Percentiles rank a stretch among this genome's conserved stretches.
Conservation (phyloP, 2,888 invertebrate genomes). For the Polylopha cassiicola region DNA sequence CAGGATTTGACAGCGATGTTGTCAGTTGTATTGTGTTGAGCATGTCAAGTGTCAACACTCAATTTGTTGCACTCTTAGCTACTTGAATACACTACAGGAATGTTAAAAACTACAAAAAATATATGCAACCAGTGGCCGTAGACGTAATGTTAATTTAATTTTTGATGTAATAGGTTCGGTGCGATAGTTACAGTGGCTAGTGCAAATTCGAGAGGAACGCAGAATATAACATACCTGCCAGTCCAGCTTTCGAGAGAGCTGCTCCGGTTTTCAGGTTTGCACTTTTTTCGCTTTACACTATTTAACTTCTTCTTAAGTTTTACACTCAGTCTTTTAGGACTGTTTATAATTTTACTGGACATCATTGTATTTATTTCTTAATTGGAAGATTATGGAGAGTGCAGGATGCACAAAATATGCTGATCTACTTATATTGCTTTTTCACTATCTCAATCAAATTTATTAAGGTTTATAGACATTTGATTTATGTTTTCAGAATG, state of each 20-base stretch:
- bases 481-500: slow-evolving; percentile 11
- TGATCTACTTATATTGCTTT: no score
- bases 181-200: neutral
- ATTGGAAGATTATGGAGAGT: neutral
- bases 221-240: slow-evolving; percentile 51
- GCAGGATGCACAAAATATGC: no score
- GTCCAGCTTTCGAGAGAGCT: slow-evolving; percentile 66
- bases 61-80: no score
- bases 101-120: no score
- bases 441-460: no score
- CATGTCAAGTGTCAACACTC: no score
- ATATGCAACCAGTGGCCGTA: no score
- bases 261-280: slow-evolving; percentile 64
- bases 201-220: neutral
- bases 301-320: slow-evolving; percentile 64
- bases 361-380: slow-evolving; percentile 33
- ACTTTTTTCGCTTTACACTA: slow-evolving; percentile 62
- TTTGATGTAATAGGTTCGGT: no score
- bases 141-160: no score
- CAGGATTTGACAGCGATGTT: no score
- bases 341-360: slow-evolving; percentile 52
- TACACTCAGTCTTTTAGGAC: slow-evolving; percentile 63
- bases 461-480: neutral
- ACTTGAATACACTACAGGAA: no score
- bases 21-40: no score